These are phyloP conservation scores for Rostratula benghalensis DNA, from an alignment of 2,113 vertebrate species.

Conservation along the genomic window DNA sequence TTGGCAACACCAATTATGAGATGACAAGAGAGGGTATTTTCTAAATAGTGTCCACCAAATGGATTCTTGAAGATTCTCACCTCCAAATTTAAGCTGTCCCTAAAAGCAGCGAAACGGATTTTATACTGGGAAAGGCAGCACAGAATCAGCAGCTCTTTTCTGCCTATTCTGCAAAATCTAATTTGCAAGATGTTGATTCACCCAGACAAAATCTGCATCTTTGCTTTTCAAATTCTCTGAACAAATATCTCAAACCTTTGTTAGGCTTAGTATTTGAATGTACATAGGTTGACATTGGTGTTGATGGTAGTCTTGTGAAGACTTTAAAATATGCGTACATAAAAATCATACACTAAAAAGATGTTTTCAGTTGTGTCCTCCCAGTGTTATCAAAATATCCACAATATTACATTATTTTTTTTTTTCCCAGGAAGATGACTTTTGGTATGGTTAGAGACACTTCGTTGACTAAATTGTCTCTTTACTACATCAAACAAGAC, in stretches of 20 bases:
- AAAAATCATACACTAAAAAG: neutral
- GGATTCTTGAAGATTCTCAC: neutral
- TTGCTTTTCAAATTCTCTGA: neutral
- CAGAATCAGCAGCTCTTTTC: neutral
- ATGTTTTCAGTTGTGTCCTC: neutral
- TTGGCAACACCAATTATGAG: neutral
- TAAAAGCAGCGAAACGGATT: neutral
- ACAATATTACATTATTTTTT: neutral
- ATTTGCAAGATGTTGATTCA: neutral
- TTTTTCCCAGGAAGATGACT: neutral
- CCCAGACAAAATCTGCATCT: neutral
- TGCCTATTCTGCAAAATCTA: neutral
- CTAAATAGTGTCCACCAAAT: neutral
- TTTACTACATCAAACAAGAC: constrained; percentile 37
- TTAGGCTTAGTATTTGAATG: neutral
- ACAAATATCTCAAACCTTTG: neutral
- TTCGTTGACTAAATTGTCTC: constrained; percentile 18
- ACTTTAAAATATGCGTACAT: neutral
- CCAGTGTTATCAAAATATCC: neutral
- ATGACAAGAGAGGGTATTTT: neutral
- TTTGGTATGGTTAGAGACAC: neutral
- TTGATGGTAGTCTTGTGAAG: neutral
- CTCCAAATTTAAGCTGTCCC: neutral
- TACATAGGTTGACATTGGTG: neutral
- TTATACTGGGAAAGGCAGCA: neutral